Conservation (phyloP, 2,888 invertebrate species). For the Slavum lentiscoides region DNA sequence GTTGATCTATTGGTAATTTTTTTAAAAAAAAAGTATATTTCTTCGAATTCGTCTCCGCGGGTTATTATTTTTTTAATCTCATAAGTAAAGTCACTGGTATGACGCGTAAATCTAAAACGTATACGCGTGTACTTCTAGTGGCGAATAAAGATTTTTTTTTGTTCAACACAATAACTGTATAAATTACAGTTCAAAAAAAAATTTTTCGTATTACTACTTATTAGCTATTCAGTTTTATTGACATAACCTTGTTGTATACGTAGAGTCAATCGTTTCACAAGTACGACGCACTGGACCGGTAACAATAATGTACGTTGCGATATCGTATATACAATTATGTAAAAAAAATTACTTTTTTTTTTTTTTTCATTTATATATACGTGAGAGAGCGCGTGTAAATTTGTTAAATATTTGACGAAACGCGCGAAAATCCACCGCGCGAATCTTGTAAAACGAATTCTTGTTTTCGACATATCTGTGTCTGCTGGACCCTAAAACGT, state of each 20-base stretch:
- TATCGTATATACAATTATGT: not conserved
- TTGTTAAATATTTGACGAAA: conserved; percentile 9
- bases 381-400: not conserved
- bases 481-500: conserved; percentile 7
- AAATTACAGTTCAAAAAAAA: not conserved
- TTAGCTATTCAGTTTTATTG: not conserved
- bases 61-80: too few species aligned
- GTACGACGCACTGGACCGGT: conserved; percentile 31
- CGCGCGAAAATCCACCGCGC: not conserved
- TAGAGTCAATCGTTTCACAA: conserved; percentile 20
- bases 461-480: conserved; percentile 29
- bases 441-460: conserved; percentile 1
- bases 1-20: too few species aligned
- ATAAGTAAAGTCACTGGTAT: too few species aligned
- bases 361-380: too few species aligned
- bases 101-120: too few species aligned
- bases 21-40: too few species aligned
- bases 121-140: too few species aligned
- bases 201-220: not conserved
- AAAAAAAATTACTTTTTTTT: not conserved
- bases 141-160: too few species aligned
- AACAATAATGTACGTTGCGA: not conserved
- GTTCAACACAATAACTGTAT: too few species aligned
- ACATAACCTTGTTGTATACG: conserved; percentile 25
- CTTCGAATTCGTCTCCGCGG: too few species aligned